Conservation (phyloP, 2,113 vertebrate species). For the Cyanistes caeruleus region DNA sequence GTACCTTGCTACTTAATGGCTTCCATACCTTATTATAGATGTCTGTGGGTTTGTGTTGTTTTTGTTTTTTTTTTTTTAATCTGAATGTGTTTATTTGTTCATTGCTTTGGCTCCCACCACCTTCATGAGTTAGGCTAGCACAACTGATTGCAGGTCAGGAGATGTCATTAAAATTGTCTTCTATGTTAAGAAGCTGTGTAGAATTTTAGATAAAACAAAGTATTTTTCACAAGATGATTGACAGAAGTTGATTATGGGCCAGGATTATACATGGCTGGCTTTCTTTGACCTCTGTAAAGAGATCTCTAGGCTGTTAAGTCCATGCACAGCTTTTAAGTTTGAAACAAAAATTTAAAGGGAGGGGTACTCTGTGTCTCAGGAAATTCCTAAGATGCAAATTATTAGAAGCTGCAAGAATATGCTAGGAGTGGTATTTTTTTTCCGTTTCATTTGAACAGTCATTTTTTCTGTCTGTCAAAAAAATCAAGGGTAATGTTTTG, state of each 20-base stretch:
- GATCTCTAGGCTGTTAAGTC: neutral
- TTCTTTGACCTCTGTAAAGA: neutral
- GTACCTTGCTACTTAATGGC: neutral
- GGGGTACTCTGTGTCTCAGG: neutral
- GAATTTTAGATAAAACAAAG: neutral
- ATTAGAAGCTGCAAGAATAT: neutral
- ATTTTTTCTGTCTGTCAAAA: neutral
- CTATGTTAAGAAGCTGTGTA: neutral
- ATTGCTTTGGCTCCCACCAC: neutral
- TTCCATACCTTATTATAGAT: neutral
- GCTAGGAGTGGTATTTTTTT: neutral
- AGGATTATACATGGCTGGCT: neutral
- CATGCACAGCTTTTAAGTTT: neutral
- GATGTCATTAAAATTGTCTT: neutral
- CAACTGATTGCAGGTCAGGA: neutral
- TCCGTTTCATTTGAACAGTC: neutral
- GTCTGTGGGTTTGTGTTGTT: neutral
- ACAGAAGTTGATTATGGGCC: neutral
- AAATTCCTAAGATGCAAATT: neutral
- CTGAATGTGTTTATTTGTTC: neutral
- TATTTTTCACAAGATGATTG: neutral
- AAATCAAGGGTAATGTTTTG: neutral
- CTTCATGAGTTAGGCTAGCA: neutral
- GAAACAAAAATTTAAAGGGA: too few relatives aligned
- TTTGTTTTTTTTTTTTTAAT: neutral